Conservation (phyloP, 1,140 invertebrate species). For the Nilaparvata lugens region DNA sequence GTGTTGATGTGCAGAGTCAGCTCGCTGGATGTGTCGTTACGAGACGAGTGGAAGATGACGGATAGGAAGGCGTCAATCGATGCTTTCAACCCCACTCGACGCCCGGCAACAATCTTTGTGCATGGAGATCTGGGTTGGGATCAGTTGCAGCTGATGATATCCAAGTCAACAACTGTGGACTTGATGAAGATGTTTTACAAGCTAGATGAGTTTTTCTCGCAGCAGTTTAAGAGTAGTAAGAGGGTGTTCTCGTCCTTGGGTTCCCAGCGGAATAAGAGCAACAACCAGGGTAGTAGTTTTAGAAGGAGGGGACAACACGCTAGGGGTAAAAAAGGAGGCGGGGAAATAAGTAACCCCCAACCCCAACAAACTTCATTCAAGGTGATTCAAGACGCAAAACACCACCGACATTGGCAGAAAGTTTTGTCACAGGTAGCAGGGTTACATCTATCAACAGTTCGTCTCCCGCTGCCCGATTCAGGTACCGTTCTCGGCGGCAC, state of each 20-base stretch:
- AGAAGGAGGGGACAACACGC: conserved; percentile 1
- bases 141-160: conserved; percentile 91
- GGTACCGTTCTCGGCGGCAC: conserved; percentile 87
- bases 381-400: conserved; percentile 50
- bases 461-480: conserved; percentile 50
- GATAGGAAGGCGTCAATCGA: conserved; percentile 27
- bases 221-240: conserved; percentile 90
- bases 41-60: conserved; percentile 71
- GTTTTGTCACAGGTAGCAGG: conserved; percentile 64
- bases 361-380: background rate
- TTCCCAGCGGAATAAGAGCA: background rate
- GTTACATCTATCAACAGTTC: conserved; percentile 62
- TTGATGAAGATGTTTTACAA: conserved; percentile 93
- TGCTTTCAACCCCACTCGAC: conserved; percentile 45
- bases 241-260: conserved; percentile 70
- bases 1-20: conserved; percentile 86
- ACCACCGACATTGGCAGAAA: conserved; percentile 89
- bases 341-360: background rate
- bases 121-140: conserved; percentile 91
- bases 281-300: conserved; percentile 7
- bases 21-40: conserved; percentile 62
- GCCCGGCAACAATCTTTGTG: conserved; percentile 82
- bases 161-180: conserved; percentile 92
- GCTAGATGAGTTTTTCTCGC: conserved; percentile 92
- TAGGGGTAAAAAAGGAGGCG: background rate